These are phyloP conservation scores for Pocillopora damicornis DNA, from an alignment of 64 coral and sea anemone genomes.

Conservation along the genomic window DNA sequence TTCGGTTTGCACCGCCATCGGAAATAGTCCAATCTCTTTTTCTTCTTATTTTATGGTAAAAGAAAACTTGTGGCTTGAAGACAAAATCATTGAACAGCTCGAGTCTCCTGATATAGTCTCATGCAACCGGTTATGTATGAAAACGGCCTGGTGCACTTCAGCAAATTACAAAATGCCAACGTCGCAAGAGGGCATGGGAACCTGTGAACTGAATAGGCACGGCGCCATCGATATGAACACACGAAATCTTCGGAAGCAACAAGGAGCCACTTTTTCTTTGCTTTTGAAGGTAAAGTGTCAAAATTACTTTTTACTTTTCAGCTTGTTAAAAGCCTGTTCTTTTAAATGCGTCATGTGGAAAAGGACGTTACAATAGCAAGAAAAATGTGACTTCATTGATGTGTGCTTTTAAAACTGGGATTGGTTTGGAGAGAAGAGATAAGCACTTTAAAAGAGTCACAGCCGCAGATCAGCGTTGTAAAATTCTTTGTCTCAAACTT, in stretches of 20 bases:
- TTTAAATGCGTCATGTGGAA: too few relatives aligned
- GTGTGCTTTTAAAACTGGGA: too few relatives aligned
- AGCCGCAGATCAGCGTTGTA: too few relatives aligned
- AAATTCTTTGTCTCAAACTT: too few relatives aligned
- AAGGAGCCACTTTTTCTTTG: neutral
- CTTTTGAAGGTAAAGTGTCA: neutral
- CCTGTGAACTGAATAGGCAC: neutral
- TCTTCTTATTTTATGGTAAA: neutral
- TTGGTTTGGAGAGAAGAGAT: too few relatives aligned
- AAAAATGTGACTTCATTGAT: too few relatives aligned
- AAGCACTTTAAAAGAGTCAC: too few relatives aligned
- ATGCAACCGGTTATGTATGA: neutral
- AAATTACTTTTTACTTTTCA: too few relatives aligned
- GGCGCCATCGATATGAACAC: neutral
- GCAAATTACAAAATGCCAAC: neutral
- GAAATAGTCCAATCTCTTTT: neutral
- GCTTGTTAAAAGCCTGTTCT: too few relatives aligned
- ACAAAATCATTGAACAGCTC: neutral
- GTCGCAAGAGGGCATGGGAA: neutral
- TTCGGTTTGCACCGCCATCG: neutral
- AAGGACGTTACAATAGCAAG: too few relatives aligned
- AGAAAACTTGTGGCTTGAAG: neutral
- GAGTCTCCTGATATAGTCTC: neutral
- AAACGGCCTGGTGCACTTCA: neutral
- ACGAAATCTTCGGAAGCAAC: neutral